Evolutionary conservation across 2,888 invertebrate species (phyloP).

Genomic region (Charanyca ferruginea): DNA sequence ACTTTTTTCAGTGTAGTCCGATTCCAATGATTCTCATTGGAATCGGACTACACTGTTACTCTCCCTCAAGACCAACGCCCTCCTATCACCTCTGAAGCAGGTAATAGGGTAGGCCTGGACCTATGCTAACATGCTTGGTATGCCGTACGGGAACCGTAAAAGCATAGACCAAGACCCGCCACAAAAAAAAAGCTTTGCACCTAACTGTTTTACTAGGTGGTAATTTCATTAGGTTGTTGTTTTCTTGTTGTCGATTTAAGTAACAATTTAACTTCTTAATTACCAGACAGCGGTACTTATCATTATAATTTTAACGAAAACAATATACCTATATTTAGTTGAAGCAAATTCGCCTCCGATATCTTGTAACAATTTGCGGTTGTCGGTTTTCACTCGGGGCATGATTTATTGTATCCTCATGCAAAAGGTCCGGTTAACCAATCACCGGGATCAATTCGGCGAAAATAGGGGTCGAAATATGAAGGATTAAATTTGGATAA

Average conservation of each 20-base stretch:
- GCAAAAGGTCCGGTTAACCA: constrained; percentile 9
- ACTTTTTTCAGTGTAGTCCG: too few species aligned
- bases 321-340: constrained; percentile 1
- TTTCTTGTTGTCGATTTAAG: not conserved
- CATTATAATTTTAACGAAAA: not conserved
- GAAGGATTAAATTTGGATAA: constrained; percentile 19
- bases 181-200: too few species aligned
- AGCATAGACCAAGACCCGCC: too few species aligned
- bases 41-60: too few species aligned
- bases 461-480: constrained; percentile 11
- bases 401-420: constrained; percentile 26
- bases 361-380: not conserved
- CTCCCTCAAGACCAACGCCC: too few species aligned
- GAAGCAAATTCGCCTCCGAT: not conserved
- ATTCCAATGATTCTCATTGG: too few species aligned
- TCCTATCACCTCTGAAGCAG: too few species aligned
- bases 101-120: too few species aligned
- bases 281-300: not conserved
- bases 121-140: too few species aligned
- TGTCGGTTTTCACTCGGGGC: constrained; percentile 5
- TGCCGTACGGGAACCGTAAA: too few species aligned
- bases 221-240: not conserved
- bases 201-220: too few species aligned
- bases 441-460: constrained; percentile 17
- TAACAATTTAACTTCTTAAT: not conserved